Base-by-base conservation (phyloP, 2,113 vertebrate genomes). In the Dendropsophus ebraccatus region DNA sequence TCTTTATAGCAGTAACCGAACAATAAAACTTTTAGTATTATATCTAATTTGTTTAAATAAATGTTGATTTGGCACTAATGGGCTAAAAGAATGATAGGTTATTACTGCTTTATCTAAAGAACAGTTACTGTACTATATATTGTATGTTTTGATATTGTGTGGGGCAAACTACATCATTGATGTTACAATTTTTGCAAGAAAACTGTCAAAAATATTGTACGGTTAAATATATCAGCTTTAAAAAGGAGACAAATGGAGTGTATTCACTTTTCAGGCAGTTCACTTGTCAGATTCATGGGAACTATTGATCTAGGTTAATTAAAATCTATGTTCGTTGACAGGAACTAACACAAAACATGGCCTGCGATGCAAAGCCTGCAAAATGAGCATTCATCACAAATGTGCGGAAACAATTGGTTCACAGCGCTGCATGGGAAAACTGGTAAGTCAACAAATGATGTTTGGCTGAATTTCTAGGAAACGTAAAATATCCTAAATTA, bases 351-450 rank as follows among this genome's bases (percentile, higher is more conserved):
- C 96, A 2, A 99, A 99, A 87, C 96, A 98, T 0, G 98, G 98
- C 25, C 95, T 99, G 70, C 97, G 98, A 87, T 99, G 98, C 81
- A 99, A 99, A 93, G 97, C 97, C 87, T 99, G 98, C 88, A 99
- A 99, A 92, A 98, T 99, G 98, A 99, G 97, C 91, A 95, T 99
- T 90, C 98, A 99, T 88, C 97, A 99, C 92, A 99, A 97, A 91
- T 99, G 98, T 88, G 91, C 94, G 77, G 96, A 97, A 1, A 94
- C 96, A 41, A 95, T 96, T 0, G 94, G 95, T 74, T 94, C 95
- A 81, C 97, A 99, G 91, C 96, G 94, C 4, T 99, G 98, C 93
- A 96, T 98, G 97, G 98, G 98, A 73, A 99, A 99, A 92, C 94
- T 99, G 97, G 98, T 99, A 92, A 97, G 94, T 73, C 54, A 74